Evolutionary conservation across 1,140 invertebrate species (phyloP), one percentile per base, ranked within the genome.

Genomic region (Meteorus sp.): DNA sequence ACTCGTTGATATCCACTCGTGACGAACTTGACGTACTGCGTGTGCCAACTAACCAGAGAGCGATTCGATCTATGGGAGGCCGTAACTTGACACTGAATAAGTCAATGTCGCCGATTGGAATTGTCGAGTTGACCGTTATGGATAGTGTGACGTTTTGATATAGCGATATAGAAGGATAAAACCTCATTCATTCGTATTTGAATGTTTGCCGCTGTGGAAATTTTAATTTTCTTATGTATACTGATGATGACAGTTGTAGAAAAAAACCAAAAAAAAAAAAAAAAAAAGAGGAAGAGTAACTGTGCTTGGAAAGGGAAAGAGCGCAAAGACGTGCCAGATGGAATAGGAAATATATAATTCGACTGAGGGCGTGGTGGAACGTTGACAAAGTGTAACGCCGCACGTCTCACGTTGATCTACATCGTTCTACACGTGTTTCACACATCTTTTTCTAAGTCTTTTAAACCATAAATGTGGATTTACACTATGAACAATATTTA

Each of bases 331-430:
- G n/a, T n/a, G n/a, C n/a, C 52, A 55, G 52, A 33, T 53, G 43
- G 13, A 59, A 54, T 20, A 31, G 31, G 22, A 47, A 15, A n/a
- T 23, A 44, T 44, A 51, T 41, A 55, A 35, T 56, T 43, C 29
- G 22, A 20, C 17, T 50, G 48, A 11, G 20, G 60, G 63, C 64
- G 68, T 65, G 70, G 69, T 68, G 62, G 62, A 62, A 43, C 55
- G 53, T 43, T 72, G 66, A 72, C 70, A 70, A 72, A 72, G 58
- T 72, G 61, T 64, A 33, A 20, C 52, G 45, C 56, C 48, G 41
- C 59, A 25, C 13, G 59, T 55, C 58, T 19, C 50, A n/a, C 56
- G 44, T 48, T 64, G 58, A 70, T 69, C 61, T 63, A 69, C 69
- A 61, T 7, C 15, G 60, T 54, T 56, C 43, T 64, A 67, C 69